Evolutionary conservation across 2,888 invertebrate genomes (phyloP).

Genomic region (Pammene aurita): DNA sequence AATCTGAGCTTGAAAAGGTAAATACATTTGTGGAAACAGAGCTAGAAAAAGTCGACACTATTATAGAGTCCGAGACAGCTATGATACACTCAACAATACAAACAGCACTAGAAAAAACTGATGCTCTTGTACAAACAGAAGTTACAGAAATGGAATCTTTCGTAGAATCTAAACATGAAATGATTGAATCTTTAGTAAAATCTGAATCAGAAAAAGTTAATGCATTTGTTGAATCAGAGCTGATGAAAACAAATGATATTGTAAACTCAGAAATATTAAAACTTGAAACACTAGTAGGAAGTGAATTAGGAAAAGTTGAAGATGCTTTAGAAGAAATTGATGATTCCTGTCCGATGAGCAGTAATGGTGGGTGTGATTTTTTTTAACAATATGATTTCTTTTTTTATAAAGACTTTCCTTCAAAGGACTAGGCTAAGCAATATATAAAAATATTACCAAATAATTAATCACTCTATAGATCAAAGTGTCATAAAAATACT

Average conservation of each 20-base stretch:
- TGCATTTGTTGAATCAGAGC: conserved; percentile 16
- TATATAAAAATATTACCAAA: too few species aligned
- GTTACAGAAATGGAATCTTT: conserved; percentile 5
- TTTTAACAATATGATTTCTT: too few species aligned
- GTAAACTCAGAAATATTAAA: conserved; percentile 13
- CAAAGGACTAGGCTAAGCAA: too few species aligned
- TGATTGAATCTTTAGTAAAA: conserved; percentile 12
- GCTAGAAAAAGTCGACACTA: background rate
- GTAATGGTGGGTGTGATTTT: conserved; percentile 3
- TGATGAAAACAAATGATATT: background rate
- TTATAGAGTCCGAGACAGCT: background rate
- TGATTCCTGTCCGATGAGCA: background rate
- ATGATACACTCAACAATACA: conserved; percentile 10
- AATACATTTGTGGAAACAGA: conserved; percentile 20
- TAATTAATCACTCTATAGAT: too few species aligned
- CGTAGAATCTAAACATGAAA: conserved; percentile 2
- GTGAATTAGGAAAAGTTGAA: background rate
- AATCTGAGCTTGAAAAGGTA: conserved; percentile 20
- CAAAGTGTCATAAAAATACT: too few species aligned
- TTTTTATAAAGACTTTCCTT: too few species aligned
- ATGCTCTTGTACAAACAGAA: background rate
- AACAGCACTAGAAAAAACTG: background rate
- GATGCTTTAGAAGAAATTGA: background rate
- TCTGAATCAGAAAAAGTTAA: conserved; percentile 16
- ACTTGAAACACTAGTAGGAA: background rate